These are phyloP conservation scores for Sebastes taczanowskii DNA, from an alignment of 2,797 vertebrate species.

Conservation along the genomic window DNA sequence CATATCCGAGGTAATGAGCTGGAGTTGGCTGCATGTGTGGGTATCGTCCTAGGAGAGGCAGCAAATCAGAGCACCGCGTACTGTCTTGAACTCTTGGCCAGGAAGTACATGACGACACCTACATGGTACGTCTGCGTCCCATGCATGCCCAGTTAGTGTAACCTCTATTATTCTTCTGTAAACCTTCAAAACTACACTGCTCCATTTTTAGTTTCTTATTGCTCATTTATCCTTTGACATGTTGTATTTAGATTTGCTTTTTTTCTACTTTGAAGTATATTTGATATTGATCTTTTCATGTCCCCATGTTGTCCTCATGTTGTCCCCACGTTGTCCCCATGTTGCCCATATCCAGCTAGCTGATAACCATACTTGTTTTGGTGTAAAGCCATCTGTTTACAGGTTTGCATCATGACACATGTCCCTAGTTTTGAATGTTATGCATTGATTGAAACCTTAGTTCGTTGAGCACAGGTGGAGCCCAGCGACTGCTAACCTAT, in stretches of 20 bases:
- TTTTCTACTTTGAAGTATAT: background rate
- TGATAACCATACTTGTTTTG: background rate
- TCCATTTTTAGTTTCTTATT: background rate
- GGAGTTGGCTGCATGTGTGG: slow-evolving; percentile 92
- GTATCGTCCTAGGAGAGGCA: slow-evolving; percentile 88
- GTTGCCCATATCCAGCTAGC: background rate
- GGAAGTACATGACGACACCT: slow-evolving; percentile 92
- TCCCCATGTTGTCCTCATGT: background rate
- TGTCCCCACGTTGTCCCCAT: background rate
- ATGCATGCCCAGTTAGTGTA: background rate
- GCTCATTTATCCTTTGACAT: background rate
- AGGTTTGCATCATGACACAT: background rate
- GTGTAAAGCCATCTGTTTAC: background rate
- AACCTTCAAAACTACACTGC: background rate
- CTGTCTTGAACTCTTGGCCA: slow-evolving; percentile 91
- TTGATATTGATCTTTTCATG: background rate
- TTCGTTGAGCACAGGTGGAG: background rate
- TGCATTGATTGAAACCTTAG: background rate
- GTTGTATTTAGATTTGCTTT: background rate
- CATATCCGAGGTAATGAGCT: slow-evolving; percentile 96
- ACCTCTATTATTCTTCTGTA: background rate
- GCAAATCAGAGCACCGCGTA: slow-evolving; percentile 89
- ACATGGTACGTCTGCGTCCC: slow-evolving; percentile 84
- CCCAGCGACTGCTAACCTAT: background rate
- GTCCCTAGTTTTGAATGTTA: background rate